Evolutionary conservation across 2,888 invertebrate species (phyloP).

Genomic region (Noctua fimbriata): DNA sequence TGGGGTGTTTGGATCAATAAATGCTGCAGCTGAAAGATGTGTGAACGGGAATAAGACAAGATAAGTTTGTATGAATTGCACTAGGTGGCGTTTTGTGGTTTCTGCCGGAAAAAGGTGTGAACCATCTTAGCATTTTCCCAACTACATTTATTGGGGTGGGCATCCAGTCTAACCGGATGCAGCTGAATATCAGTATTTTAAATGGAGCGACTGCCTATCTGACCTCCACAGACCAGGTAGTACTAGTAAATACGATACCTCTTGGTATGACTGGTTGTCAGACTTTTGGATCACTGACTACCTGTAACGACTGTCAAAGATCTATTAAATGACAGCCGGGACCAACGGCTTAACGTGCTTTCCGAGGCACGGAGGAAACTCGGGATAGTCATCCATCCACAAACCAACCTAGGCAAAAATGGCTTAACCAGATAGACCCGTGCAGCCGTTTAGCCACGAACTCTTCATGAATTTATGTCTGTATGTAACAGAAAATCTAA

Average conservation of each 20-base stretch:
- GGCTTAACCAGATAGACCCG: neutral
- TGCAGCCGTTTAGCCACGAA: neutral
- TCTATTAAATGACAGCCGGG: neutral
- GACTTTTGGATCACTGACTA: neutral
- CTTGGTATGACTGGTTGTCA: neutral
- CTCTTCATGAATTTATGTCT: neutral
- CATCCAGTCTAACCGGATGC: neutral
- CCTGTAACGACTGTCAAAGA: neutral
- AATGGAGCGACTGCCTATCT: neutral
- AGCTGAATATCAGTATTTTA: neutral
- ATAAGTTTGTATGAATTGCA: neutral
- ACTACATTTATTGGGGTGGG: neutral
- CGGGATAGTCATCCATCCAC: too few species aligned
- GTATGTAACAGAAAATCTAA: neutral
- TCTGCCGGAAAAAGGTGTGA: neutral
- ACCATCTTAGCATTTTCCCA: neutral
- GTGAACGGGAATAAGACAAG: neutral
- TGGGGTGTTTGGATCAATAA: neutral
- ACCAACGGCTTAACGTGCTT: neutral
- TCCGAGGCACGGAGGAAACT: neutral
- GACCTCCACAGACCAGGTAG: neutral
- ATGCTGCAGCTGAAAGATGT: neutral
- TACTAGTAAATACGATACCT: neutral
- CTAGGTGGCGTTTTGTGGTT: neutral
- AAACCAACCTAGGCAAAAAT: neutral